A percentile compares a stretch with the other conserved stretches of the same genome.
Evolutionary conservation across 35 echinoderm and acorn worm genomes (phyloP).

Genomic region (Anneissia japonica): DNA sequence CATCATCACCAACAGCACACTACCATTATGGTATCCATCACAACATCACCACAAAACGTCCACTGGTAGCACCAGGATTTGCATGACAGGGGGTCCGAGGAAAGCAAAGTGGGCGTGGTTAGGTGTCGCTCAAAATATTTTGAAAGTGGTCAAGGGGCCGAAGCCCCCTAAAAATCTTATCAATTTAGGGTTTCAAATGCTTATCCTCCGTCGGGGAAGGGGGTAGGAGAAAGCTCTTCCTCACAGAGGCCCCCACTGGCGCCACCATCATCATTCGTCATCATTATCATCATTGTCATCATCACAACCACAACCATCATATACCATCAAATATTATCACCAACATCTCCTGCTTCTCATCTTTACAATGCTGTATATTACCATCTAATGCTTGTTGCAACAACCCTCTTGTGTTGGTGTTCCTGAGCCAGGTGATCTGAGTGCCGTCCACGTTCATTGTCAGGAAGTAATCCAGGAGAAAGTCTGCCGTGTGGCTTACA

Average conservation of each 20-base stretch:
- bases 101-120: neutral
- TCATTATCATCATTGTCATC: neutral
- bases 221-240: too few species aligned
- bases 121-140: neutral
- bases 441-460: slow-evolving; percentile 72
- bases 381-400: slow-evolving; percentile 58
- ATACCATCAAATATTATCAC: neutral
- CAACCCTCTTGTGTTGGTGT: slow-evolving; percentile 35
- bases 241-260: neutral
- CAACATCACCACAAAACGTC: neutral
- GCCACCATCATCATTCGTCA: neutral
- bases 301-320: neutral
- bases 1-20: neutral
- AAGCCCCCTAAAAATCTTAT: too few species aligned
- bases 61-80: neutral
- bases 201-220: too few species aligned
- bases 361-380: slow-evolving; percentile 2
- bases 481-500: slow-evolving; percentile 51
- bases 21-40: neutral
- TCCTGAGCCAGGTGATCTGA: slow-evolving; percentile 71
- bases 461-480: slow-evolving; percentile 70
- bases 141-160: neutral
- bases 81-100: neutral
- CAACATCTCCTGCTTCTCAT: neutral
- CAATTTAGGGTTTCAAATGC: too few species aligned